phyloP scores from a whole-genome alignment of 2,888 invertebrate species.

The Nymphalis c-album region DNA sequence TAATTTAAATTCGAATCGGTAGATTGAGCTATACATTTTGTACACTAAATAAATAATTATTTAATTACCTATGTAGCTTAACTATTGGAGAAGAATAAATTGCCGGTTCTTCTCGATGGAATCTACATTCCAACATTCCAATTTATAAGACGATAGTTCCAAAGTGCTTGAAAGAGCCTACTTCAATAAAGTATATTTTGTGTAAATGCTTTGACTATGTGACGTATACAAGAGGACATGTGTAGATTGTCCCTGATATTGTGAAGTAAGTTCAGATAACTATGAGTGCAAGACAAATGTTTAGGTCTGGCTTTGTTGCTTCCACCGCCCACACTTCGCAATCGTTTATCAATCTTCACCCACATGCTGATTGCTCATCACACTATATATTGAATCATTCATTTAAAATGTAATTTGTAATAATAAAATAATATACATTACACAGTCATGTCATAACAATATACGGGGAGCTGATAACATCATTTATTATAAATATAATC shows the following conservation, averaged over 20 bases:
- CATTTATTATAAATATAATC: too few species aligned
- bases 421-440: slow-evolving; percentile 12
- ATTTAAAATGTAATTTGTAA: slow-evolving; percentile 14
- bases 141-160: too few species aligned
- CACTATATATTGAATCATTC: slow-evolving; percentile 20
- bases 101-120: too few species aligned
- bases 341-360: slow-evolving; percentile 61
- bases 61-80: too few species aligned
- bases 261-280: slow-evolving; percentile 46
- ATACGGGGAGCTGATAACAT: not conserved
- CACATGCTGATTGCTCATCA: slow-evolving; percentile 44
- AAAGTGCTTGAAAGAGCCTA: not conserved
- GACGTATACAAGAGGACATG: slow-evolving; percentile 3
- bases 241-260: slow-evolving; percentile 21
- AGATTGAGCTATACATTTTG: too few species aligned
- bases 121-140: too few species aligned
- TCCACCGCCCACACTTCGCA: slow-evolving; percentile 53
- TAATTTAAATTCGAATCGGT: too few species aligned
- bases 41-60: too few species aligned
- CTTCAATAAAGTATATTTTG: not conserved
- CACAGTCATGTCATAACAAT: not conserved
- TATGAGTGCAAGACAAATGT: slow-evolving; percentile 65
- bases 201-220: not conserved
- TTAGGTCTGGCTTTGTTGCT: slow-evolving; percentile 56
- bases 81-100: too few species aligned